Conservation (phyloP, 64 coral and sea anemone genomes). For the Hydrozoanthus tunicans region DNA sequence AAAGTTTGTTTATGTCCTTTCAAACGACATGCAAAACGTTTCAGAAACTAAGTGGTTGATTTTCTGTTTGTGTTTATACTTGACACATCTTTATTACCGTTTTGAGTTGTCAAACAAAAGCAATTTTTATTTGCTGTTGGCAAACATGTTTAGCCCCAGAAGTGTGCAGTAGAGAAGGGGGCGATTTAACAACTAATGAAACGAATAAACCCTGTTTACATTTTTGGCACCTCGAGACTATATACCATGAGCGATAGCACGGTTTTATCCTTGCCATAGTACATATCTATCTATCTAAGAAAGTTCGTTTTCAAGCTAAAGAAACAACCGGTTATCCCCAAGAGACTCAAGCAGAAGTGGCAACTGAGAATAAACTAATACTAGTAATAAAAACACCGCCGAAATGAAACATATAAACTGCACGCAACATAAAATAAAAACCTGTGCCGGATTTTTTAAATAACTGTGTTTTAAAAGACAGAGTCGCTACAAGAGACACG, state of each 20-base stretch:
- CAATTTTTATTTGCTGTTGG: constrained; percentile 22
- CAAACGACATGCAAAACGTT: constrained; percentile 12
- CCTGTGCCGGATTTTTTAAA: no score
- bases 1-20: not conserved
- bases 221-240: not conserved
- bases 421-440: no score
- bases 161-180: not conserved
- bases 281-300: not conserved
- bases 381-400: no score
- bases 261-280: not conserved
- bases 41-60: not conserved
- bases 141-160: not conserved
- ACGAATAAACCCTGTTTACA: constrained; percentile 12
- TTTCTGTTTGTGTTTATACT: constrained; percentile 9
- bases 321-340: no score
- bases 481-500: no score
- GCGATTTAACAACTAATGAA: not conserved
- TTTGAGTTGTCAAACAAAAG: constrained; percentile 19
- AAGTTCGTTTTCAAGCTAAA: not conserved
- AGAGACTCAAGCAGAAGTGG: no score
- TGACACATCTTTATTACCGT: constrained; percentile 18
- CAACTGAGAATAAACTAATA: no score
- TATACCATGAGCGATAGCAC: constrained; percentile 7
- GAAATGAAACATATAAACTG: no score
- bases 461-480: no score